phyloP scores from a whole-genome alignment of 2,888 invertebrate genomes.

The Serripes groenlandicus region DNA sequence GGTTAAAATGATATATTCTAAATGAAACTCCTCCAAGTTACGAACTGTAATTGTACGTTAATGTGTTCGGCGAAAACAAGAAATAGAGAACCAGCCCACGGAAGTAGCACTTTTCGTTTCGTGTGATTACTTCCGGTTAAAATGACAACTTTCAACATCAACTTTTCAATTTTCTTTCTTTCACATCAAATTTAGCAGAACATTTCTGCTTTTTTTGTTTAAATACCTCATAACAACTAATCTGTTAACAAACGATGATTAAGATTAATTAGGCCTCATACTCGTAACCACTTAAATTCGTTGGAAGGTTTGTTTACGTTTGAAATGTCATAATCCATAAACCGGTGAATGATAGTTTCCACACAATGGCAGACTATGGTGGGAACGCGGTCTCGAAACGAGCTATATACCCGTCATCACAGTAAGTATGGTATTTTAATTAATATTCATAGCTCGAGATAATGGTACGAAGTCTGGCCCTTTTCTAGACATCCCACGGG shows the following conservation, averaged over 20 bases:
- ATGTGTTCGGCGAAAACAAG: no score
- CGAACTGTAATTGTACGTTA: no score
- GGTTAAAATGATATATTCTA: no score
- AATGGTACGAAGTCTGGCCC: not conserved
- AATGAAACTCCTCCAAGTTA: no score
- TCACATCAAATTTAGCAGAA: not conserved
- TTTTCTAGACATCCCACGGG: no score
- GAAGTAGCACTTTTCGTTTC: not conserved
- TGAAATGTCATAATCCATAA: no score
- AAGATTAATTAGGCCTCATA: no score
- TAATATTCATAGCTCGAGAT: not conserved
- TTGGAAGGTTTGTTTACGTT: no score
- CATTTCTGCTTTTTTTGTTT: not conserved
- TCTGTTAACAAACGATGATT: not conserved
- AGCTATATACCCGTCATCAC: slow-evolving; percentile 79
- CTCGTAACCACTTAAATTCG: no score
- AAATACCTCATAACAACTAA: not conserved
- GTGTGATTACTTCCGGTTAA: not conserved
- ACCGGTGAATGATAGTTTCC: no score
- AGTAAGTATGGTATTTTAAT: slow-evolving; percentile 62
- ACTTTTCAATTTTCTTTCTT: not conserved
- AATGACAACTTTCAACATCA: not conserved
- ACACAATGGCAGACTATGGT: slow-evolving; percentile 65
- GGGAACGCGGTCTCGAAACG: slow-evolving; percentile 74
- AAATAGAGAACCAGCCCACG: not conserved